Evolutionary conservation across 2,888 invertebrate species (phyloP).

Genomic region (Netelia fuscicornis): DNA sequence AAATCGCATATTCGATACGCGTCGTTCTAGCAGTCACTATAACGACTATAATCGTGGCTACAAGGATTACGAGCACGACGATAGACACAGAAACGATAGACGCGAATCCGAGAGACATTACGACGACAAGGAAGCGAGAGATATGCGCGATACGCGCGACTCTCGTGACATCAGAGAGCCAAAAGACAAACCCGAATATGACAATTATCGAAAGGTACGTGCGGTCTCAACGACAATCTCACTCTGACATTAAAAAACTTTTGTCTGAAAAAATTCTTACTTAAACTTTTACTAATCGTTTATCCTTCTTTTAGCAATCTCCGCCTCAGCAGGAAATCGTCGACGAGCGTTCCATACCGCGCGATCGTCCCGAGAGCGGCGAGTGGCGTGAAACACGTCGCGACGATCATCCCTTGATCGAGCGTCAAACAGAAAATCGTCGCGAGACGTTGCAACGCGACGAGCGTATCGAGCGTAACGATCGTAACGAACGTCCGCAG

Average conservation of each 20-base stretch:
- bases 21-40: slow-evolving; percentile 77
- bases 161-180: slow-evolving; percentile 75
- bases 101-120: slow-evolving; percentile 78
- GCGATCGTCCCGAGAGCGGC: slow-evolving; percentile 76
- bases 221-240: too few relatives aligned
- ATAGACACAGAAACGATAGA: slow-evolving; percentile 80
- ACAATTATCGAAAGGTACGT: slow-evolving; percentile 82
- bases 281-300: slow-evolving; percentile 1
- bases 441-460: slow-evolving; percentile 74
- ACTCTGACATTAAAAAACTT: slow-evolving; percentile 43
- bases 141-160: slow-evolving; percentile 70
- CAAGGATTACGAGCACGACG: slow-evolving; percentile 83
- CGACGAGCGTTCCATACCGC: slow-evolving; percentile 76
- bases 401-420: slow-evolving; percentile 75
- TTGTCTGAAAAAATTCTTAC: neutral
- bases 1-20: slow-evolving; percentile 78
- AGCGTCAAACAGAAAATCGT: slow-evolving; percentile 76
- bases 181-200: slow-evolving; percentile 82
- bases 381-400: slow-evolving; percentile 81
- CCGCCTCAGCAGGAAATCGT: slow-evolving; percentile 76
- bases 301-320: slow-evolving; percentile 55
- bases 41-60: slow-evolving; percentile 77
- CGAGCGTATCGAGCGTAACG: slow-evolving; percentile 81
- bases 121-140: slow-evolving; percentile 77
- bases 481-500: slow-evolving; percentile 86